These are phyloP conservation scores for Lycaena phlaeas DNA, from an alignment of 2,888 invertebrate genomes.

Conservation along the genomic window DNA sequence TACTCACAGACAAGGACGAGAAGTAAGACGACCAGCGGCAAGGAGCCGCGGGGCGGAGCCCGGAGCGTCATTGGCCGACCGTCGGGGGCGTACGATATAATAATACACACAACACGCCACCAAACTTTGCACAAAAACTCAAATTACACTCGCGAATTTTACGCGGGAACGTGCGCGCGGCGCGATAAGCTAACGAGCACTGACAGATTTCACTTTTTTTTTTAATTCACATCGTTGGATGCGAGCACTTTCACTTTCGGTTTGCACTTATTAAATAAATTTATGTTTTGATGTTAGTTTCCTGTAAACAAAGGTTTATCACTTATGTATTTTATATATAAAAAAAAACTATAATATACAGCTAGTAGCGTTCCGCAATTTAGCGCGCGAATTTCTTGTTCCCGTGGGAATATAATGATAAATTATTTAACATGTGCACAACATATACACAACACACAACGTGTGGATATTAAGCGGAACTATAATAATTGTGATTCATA, in stretches of 20 bases:
- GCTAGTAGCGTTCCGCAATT: too few relatives aligned
- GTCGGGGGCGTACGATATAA: conserved; percentile 46
- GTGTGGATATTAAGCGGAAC: too few relatives aligned
- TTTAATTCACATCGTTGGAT: conserved; percentile 24
- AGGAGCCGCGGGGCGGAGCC: conserved; percentile 51
- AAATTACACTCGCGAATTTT: background rate
- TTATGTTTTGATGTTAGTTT: too few relatives aligned
- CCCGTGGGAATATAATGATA: too few relatives aligned
- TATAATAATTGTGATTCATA: too few relatives aligned
- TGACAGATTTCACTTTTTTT: conserved; percentile 46
- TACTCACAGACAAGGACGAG: conserved; percentile 54
- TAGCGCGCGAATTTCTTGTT: too few relatives aligned
- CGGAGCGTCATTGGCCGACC: conserved; percentile 57
- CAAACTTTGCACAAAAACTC: conserved; percentile 27
- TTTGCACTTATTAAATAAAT: too few relatives aligned
- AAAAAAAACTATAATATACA: too few relatives aligned
- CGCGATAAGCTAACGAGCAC: conserved; percentile 24
- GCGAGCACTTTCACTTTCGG: conserved; percentile 28
- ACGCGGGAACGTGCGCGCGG: conserved; percentile 26
- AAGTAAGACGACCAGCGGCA: conserved; percentile 37
- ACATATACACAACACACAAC: too few relatives aligned
- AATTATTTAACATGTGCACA: too few relatives aligned
- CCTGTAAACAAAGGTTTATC: too few relatives aligned
- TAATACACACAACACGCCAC: conserved; percentile 37
- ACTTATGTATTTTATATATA: too few relatives aligned